phyloP scores from a whole-genome alignment of 2,888 invertebrate genomes.

The Heteromurus nitidus region DNA sequence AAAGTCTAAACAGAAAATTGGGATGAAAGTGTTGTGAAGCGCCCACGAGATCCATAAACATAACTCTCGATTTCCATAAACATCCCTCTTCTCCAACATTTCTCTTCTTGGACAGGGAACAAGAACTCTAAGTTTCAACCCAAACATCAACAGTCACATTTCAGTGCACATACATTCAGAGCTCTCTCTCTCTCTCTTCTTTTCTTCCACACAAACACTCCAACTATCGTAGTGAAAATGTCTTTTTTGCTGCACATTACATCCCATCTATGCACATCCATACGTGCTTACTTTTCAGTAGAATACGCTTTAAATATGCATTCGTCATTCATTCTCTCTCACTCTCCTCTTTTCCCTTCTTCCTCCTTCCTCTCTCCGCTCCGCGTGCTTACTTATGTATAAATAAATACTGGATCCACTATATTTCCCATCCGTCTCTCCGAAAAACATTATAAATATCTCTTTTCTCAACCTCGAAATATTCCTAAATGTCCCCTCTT shows the following conservation, averaged over 20 bases:
- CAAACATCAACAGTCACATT: constrained; percentile 64
- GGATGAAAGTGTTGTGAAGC: constrained; percentile 64
- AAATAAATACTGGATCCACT: constrained; percentile 52
- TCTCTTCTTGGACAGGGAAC: constrained; percentile 57
- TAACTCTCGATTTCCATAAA: constrained; percentile 66
- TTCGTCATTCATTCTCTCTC: constrained; percentile 56
- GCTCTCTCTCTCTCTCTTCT: too few species aligned
- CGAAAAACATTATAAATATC: constrained; percentile 35
- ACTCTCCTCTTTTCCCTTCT: constrained; percentile 17
- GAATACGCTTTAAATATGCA: constrained; percentile 42
- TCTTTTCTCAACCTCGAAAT: constrained; percentile 45
- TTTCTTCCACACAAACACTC: too few species aligned
- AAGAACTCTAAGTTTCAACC: constrained; percentile 34
- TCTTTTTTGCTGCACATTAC: neutral
- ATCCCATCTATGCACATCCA: neutral
- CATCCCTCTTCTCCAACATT: constrained; percentile 61
- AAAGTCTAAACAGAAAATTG: constrained; percentile 63
- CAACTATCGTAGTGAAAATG: neutral
- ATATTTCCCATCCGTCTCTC: constrained; percentile 44
- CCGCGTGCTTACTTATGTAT: constrained; percentile 39
- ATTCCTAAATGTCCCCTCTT: constrained; percentile 56
- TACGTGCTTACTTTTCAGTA: neutral
- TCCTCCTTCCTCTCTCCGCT: constrained; percentile 10
- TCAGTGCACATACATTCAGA: constrained; percentile 43
- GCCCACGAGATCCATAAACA: constrained; percentile 67